Conservation (phyloP, 2,797 vertebrate species). For the Myotis pilosus region DNA sequence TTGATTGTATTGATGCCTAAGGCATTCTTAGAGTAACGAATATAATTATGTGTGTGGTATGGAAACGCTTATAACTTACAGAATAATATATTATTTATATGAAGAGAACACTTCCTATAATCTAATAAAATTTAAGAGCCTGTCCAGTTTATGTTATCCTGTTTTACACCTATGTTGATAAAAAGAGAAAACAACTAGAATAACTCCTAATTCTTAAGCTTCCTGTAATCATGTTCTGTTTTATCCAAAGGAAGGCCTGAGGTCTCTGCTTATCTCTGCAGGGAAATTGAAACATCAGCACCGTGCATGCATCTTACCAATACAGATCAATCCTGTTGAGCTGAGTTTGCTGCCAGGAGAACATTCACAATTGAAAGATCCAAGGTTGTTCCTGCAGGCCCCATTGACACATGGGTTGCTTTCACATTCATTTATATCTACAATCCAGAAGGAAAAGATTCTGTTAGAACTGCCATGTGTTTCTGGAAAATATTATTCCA, state of each 20-base stretch:
- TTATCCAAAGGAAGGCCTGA: background rate
- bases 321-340: slow-evolving; percentile 95
- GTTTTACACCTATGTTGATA: background rate
- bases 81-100: background rate
- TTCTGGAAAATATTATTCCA: slow-evolving; percentile 77
- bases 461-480: slow-evolving; percentile 66
- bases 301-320: slow-evolving; percentile 87
- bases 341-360: slow-evolving; percentile 97
- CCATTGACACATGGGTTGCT: slow-evolving; percentile 97
- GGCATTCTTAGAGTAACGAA: background rate
- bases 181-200: background rate
- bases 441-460: slow-evolving; percentile 73
- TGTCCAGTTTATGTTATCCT: background rate
- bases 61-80: slow-evolving; percentile 30
- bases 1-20: slow-evolving; percentile 26
- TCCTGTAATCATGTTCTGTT: background rate
- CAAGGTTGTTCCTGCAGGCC: slow-evolving; percentile 94
- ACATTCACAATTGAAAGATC: slow-evolving; percentile 97
- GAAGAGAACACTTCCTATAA: background rate
- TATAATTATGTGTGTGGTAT: background rate
- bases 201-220: background rate
- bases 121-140: background rate
- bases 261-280: background rate
- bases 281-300: background rate
- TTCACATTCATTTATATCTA: slow-evolving; percentile 97